Percentiles rank a stretch among this genome's conserved stretches.
These are phyloP conservation scores for Acrobasis consociella DNA, from an alignment of 2,888 invertebrate genomes.

Conservation along the genomic window DNA sequence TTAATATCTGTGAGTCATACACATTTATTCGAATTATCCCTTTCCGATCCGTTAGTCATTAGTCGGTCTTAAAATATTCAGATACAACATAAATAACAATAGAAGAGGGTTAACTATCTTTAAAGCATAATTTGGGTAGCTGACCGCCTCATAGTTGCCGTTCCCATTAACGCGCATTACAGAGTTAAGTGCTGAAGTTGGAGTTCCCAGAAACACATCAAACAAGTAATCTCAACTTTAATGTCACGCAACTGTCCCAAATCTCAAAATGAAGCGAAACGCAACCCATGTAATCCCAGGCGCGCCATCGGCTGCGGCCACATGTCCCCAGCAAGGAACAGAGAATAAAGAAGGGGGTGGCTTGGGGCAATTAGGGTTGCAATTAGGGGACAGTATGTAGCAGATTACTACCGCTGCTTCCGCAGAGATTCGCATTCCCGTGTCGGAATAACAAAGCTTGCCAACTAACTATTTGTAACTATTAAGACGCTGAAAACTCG, in stretches of 20 bases:
- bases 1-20: no score
- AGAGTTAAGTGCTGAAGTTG: not conserved
- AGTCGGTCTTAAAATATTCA: no score
- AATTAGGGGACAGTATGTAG: slow-evolving; percentile 82
- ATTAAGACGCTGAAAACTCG: slow-evolving; percentile 67
- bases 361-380: slow-evolving; percentile 75
- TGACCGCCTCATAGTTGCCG: not conserved
- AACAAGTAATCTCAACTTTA: slow-evolving; percentile 3
- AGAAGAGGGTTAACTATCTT: no score
- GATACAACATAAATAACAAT: no score
- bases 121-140: no score
- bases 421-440: slow-evolving; percentile 68
- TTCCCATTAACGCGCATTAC: slow-evolving; percentile 4
- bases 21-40: no score
- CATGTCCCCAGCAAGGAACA: slow-evolving; percentile 39
- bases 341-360: slow-evolving; percentile 58
- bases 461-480: slow-evolving; percentile 78
- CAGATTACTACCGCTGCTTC: slow-evolving; percentile 73
- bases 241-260: slow-evolving; percentile 19
- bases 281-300: slow-evolving; percentile 14
- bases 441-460: slow-evolving; percentile 71
- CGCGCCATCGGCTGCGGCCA: slow-evolving; percentile 19
- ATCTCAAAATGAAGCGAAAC: slow-evolving; percentile 13
- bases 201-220: slow-evolving; percentile 3
- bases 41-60: no score